Percentiles rank a stretch among this genome's conserved stretches.
phyloP scores from a whole-genome alignment of 2,888 invertebrate species.

The Rhingia campestris region DNA sequence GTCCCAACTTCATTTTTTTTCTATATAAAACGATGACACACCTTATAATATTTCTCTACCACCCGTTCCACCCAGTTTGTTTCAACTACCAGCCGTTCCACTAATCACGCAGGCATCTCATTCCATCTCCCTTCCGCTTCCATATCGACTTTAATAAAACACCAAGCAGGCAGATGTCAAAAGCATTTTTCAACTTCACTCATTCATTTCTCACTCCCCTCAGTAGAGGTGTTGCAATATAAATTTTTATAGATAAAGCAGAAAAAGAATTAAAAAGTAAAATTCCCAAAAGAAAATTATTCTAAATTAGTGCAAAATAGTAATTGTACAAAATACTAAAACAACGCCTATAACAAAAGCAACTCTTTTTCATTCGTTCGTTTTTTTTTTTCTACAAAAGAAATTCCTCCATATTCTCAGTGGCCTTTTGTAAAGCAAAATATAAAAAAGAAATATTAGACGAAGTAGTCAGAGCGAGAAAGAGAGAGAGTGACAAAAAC shows the following conservation, averaged over 20 bases:
- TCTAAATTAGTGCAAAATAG: slow-evolving; percentile 49
- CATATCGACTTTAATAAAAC: slow-evolving; percentile 13
- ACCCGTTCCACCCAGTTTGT: slow-evolving; percentile 25
- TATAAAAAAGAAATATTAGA: slow-evolving; percentile 56
- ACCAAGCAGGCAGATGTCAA: slow-evolving; percentile 68
- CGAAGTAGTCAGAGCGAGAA: slow-evolving; percentile 61
- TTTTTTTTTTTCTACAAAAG: slow-evolving; percentile 49
- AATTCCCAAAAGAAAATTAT: slow-evolving; percentile 34
- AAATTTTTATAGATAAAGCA: slow-evolving; percentile 64
- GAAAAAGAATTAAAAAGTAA: slow-evolving; percentile 35
- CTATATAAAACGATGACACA: slow-evolving; percentile 48
- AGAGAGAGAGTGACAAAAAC: slow-evolving; percentile 43
- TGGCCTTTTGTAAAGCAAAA: slow-evolving; percentile 73
- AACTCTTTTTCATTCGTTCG: slow-evolving; percentile 8
- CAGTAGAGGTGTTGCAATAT: slow-evolving; percentile 67
- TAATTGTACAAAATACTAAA: slow-evolving; percentile 10
- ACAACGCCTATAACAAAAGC: slow-evolving; percentile 16
- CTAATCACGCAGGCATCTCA: slow-evolving; percentile 9
- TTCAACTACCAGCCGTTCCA: slow-evolving; percentile 50
- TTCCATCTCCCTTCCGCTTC: slow-evolving; percentile 26
- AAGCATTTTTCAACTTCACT: slow-evolving; percentile 64
- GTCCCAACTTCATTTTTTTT: not conserved
- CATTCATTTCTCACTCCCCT: slow-evolving; percentile 68
- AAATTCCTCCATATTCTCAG: slow-evolving; percentile 69
- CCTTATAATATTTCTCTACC: slow-evolving; percentile 35